Base-by-base conservation (phyloP, 2,113 vertebrate species). In the Amblyopsis rosae region DNA sequence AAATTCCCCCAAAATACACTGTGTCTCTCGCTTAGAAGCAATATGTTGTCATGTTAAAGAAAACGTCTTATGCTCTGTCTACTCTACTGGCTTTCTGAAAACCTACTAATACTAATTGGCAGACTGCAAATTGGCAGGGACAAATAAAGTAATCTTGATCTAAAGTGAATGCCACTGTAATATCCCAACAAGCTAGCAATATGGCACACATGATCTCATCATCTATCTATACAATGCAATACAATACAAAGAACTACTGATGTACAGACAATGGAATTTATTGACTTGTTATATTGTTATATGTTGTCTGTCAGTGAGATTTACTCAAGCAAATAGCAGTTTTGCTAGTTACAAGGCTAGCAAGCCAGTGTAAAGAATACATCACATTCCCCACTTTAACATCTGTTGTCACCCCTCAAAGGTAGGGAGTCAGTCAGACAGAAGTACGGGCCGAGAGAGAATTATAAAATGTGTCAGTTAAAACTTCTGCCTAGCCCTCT, bases 341-440 rank as follows among this genome's bases (percentile, higher is more conserved):
- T 66, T 26, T 65, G 48, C 32, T 50, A 0, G 53, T 64, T 68
- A 35, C 72, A 70, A 70, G 62, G 46, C 49, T 17, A 62, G 35
- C 17, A n/a, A 61, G 51, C 13, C 16, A 50, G 65, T 65, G 0
- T 65, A 70, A 69, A 67, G 50, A 72, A 81, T 75, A 71, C 62
- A 74, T 72, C 49, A 33, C 71, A 76, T 87, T 85, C 77, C 77
- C 67, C 45, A 59, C 19, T 72, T 69, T 69, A 74, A 41, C 41
- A 12, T 72, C 62, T 69, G 35, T 72, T 58, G 69, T 73, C 51
- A 65, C 9, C 54, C 59, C 13, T 33, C 33, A 0, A 9, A 12
- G 41, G 32, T 32, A 80, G 51, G 16, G 51, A 54, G 51, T 15
- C 12, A 13, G 53, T 15, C 12, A 54, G 51, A 59, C 49, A 80